A percentile compares a stretch with the other conserved stretches of the same genome.
phyloP scores from a whole-genome alignment of 2,888 invertebrate genomes.

The Xylota segnis region DNA sequence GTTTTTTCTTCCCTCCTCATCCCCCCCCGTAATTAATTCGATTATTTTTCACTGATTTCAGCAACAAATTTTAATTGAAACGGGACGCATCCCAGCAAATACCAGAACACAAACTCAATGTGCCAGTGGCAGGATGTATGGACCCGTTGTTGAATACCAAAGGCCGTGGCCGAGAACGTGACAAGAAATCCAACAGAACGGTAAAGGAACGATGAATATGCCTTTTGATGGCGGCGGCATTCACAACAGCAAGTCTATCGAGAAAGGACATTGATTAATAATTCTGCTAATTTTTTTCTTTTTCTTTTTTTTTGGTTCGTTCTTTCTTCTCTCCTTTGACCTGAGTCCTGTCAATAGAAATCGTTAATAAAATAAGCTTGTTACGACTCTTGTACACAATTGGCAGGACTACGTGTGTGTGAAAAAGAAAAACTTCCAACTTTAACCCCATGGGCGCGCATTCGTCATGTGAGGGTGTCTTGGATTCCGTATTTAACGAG shows the following conservation, averaged over 20 bases:
- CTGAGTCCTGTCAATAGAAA: slow-evolving; percentile 43
- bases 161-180: slow-evolving; percentile 52
- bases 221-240: slow-evolving; percentile 55
- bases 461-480: slow-evolving; percentile 33
- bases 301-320: no score
- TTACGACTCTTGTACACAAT: slow-evolving; percentile 38
- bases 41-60: slow-evolving; percentile 84
- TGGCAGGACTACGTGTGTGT: slow-evolving; percentile 38
- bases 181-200: slow-evolving; percentile 61
- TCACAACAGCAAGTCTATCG: no score
- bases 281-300: slow-evolving; percentile 67
- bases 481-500: slow-evolving; percentile 18
- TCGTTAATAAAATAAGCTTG: slow-evolving; percentile 53
- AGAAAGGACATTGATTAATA: slow-evolving; percentile 72
- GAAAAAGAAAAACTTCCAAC: slow-evolving; percentile 53
- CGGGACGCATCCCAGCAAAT: slow-evolving; percentile 57
- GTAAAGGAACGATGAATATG: slow-evolving; percentile 52
- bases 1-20: slow-evolving; percentile 4
- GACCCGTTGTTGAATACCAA: slow-evolving; percentile 31
- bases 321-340: no score
- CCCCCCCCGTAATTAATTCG: slow-evolving; percentile 84
- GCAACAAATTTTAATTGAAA: slow-evolving; percentile 83
- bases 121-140: slow-evolving; percentile 26
- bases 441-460: slow-evolving; percentile 48
- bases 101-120: slow-evolving; percentile 7